Evolutionary conservation across 2,888 invertebrate species (phyloP).

Genomic region (Lochmaea crataegi): DNA sequence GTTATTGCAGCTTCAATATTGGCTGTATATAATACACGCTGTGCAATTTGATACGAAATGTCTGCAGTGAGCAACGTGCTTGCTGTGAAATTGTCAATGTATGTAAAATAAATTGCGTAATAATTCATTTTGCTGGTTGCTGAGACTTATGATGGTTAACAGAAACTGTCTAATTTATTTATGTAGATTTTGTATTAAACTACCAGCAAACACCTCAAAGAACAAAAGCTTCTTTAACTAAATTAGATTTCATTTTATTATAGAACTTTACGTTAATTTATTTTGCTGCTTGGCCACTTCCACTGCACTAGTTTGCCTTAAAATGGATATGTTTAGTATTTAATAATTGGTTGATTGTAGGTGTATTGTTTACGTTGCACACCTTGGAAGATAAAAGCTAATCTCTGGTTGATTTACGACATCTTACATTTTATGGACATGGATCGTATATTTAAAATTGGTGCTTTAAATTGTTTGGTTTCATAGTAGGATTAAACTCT

Average conservation of each 20-base stretch:
- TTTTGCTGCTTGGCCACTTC: not conserved
- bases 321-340: not conserved
- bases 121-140: not conserved
- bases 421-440: not conserved
- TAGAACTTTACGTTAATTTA: not conserved
- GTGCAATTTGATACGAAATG: constrained; percentile 18
- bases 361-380: not conserved
- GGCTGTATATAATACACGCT: constrained; percentile 19
- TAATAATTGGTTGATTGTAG: not conserved
- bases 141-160: not conserved
- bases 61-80: constrained; percentile 6
- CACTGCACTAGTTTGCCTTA: not conserved
- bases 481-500: not conserved
- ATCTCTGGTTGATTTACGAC: not conserved
- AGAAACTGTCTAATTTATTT: not conserved
- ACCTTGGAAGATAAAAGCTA: not conserved
- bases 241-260: too few species aligned
- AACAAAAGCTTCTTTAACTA: not conserved
- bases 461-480: not conserved
- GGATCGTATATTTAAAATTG: constrained; percentile 2
- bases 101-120: constrained; percentile 4
- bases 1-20: constrained; percentile 27
- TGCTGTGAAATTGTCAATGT: constrained; percentile 11
- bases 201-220: not conserved
- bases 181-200: not conserved